Conservation (phyloP, 2,113 vertebrate genomes). For the Ranitomeya variabilis region DNA sequence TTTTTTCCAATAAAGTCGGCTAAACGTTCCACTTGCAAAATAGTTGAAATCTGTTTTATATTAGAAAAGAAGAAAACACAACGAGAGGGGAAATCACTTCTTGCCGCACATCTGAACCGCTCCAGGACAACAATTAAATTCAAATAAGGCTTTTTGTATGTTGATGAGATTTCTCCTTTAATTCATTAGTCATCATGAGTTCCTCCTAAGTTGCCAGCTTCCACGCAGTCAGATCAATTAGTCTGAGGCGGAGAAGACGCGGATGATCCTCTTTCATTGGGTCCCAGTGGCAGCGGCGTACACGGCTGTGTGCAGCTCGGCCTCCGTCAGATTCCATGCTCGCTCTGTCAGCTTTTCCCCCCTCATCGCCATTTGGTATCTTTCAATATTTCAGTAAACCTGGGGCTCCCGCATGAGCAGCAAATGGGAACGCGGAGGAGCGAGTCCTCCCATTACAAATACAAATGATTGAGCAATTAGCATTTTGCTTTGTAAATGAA, state of each 20-base stretch:
- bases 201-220: slow-evolving; percentile 21
- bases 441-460: not conserved
- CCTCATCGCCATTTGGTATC: not conserved
- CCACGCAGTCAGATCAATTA: slow-evolving; percentile 50
- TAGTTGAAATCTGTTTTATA: slow-evolving; percentile 27
- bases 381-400: not conserved
- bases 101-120: slow-evolving; percentile 51
- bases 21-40: not conserved
- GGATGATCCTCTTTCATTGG: not conserved
- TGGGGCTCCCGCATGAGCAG: no score
- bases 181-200: slow-evolving; percentile 56
- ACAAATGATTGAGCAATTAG: slow-evolving; percentile 16
- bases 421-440: not conserved
- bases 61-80: slow-evolving; percentile 8
- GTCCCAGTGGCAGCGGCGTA: not conserved
- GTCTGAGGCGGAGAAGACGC: slow-evolving; percentile 2
- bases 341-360: not conserved
- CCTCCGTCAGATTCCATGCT: not conserved
- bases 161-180: slow-evolving; percentile 52
- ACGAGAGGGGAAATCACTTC: slow-evolving; percentile 21
- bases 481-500: slow-evolving; percentile 24
- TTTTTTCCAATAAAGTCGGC: not conserved
- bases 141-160: slow-evolving; percentile 55
- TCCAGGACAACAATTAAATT: slow-evolving; percentile 57
- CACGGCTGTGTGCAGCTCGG: not conserved